Evolutionary conservation across 37 sponge, comb jelly and placozoan species (phyloP).

Genomic region (Eunapius fragilis): DNA sequence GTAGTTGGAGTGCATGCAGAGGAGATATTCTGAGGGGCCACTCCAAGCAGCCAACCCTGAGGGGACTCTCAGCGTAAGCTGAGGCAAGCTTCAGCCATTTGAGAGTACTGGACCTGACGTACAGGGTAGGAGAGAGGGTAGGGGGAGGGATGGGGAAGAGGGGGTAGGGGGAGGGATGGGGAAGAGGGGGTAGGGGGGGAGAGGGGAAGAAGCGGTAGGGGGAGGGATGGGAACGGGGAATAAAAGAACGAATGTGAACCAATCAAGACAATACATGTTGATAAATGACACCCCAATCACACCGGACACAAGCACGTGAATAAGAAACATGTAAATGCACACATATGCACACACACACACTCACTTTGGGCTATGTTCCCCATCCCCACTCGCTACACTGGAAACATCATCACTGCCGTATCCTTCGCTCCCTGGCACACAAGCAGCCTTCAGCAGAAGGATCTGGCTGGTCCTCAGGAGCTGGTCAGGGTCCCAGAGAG

Average conservation of each 20-base stretch:
- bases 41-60: conserved; percentile 84
- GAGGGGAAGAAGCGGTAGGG: too few relatives aligned
- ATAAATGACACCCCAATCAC: too few relatives aligned
- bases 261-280: too few relatives aligned
- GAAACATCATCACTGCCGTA: conserved; percentile 73
- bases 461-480: conserved; percentile 73
- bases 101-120: conserved; percentile 50
- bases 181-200: too few relatives aligned
- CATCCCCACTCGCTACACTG: conserved; percentile 55
- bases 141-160: too few relatives aligned
- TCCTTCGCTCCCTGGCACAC: conserved; percentile 51
- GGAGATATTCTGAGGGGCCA: conserved; percentile 86
- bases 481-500: conserved; percentile 85
- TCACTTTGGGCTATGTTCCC: conserved; percentile 44
- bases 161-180: too few relatives aligned
- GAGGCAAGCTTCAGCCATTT: conserved; percentile 88
- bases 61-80: conserved; percentile 87
- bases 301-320: too few relatives aligned
- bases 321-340: too few relatives aligned
- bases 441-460: conserved; percentile 65
- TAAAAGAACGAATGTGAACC: too few relatives aligned
- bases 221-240: too few relatives aligned
- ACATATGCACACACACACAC: neutral
- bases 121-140: neutral
- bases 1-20: conserved; percentile 81